phyloP scores from a whole-genome alignment of 2,888 invertebrate genomes.

The Parasteatoda lunata region DNA sequence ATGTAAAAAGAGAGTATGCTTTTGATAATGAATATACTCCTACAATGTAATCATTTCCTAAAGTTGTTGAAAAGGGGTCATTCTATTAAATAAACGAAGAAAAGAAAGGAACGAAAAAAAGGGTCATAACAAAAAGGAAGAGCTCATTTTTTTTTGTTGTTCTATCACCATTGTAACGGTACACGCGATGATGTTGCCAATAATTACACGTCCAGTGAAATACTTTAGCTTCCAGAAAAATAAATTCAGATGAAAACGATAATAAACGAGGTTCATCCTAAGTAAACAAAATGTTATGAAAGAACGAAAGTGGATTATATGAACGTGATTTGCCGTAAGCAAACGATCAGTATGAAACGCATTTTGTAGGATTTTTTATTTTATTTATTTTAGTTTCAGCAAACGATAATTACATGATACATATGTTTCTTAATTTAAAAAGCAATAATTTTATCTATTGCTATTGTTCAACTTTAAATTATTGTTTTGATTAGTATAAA shows the following conservation, averaged over 20 bases:
- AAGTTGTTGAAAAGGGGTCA: slow-evolving; percentile 54
- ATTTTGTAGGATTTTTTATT: too few species aligned
- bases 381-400: too few species aligned
- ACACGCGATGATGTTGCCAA: slow-evolving; percentile 41
- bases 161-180: slow-evolving; percentile 33
- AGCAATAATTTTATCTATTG: too few species aligned
- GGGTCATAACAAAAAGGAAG: slow-evolving; percentile 45
- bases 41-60: slow-evolving; percentile 54
- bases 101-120: slow-evolving; percentile 19
- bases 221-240: neutral
- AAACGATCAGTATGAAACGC: too few species aligned
- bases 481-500: too few species aligned
- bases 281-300: slow-evolving; percentile 43
- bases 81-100: slow-evolving; percentile 26
- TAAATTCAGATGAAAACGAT: neutral
- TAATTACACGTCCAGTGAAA: neutral
- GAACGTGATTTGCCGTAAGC: neutral
- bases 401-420: too few species aligned
- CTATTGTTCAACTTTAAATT: too few species aligned
- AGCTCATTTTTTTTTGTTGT: slow-evolving; percentile 16
- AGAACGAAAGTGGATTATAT: slow-evolving; percentile 53
- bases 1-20: neutral
- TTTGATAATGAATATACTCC: slow-evolving; percentile 23
- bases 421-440: too few species aligned
- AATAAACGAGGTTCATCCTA: neutral